phyloP scores from a whole-genome alignment of 2,888 invertebrate genomes.

The Agrochola lychnidis region DNA sequence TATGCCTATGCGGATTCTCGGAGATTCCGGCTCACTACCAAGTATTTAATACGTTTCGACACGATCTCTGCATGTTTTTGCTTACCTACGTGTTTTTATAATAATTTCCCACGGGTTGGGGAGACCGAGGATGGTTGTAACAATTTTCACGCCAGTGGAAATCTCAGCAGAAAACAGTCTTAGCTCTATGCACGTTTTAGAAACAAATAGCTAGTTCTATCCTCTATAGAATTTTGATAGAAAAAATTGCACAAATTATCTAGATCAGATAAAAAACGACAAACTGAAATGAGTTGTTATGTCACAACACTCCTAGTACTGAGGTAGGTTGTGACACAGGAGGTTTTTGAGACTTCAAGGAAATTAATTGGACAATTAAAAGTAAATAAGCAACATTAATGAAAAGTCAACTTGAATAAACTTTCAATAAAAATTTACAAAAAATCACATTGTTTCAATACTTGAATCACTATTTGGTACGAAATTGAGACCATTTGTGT shows the following conservation, averaged over 20 bases:
- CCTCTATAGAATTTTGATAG: too few species aligned
- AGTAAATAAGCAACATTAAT: not conserved
- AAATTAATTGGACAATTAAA: not conserved
- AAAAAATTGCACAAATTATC: not conserved
- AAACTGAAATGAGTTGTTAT: not conserved
- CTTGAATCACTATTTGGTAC: not conserved
- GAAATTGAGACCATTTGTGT: not conserved
- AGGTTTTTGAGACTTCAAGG: not conserved
- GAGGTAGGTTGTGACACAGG: not conserved
- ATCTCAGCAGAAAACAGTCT: not conserved
- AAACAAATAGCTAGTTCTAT: too few species aligned
- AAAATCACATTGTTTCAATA: not conserved
- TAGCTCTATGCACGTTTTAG: not conserved
- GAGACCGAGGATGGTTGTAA: not conserved
- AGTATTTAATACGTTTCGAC: slow-evolving; percentile 81
- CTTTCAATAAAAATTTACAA: not conserved
- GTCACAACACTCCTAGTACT: not conserved
- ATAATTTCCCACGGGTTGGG: slow-evolving; percentile 83
- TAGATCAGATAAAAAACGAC: not conserved
- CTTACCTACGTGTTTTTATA: slow-evolving; percentile 75
- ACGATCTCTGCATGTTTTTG: slow-evolving; percentile 77
- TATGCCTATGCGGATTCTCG: slow-evolving; percentile 80
- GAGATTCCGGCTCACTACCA: slow-evolving; percentile 84
- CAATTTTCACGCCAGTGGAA: not conserved
- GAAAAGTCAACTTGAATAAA: not conserved